Base-by-base conservation (phyloP, 2,888 invertebrate genomes). In the Dioctria linearis region DNA sequence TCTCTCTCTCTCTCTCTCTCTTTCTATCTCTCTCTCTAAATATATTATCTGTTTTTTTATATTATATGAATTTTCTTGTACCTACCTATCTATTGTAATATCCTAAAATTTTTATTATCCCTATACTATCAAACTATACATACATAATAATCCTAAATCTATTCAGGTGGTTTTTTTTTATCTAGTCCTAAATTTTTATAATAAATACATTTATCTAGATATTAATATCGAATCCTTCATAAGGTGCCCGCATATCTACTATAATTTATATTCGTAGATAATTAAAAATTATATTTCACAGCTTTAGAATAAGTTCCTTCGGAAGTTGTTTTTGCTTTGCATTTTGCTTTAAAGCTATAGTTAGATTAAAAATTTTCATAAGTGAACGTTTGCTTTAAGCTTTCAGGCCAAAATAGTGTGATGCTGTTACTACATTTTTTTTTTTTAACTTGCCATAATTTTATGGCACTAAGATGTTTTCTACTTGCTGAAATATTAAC, bases 281-380 rank as follows among this genome's bases (percentile, higher is more conserved):
- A 49, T 76, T 46, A 9, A 63, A 46, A 63, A 61, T 63, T 59
- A 73, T 40, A 42, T 73, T 73, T 73, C 73, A 73, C 73, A 73
- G 73, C 73, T 57, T 73, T 73, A 73, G 73, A 73, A 57, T 73
- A 73, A 73, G 73, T 73, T 73, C 73, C 59, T 73, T 73, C 57
- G 73, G 73, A 73, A 57, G 42, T 57, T 73, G n/a, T 73, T 67
- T 65, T 42, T 65, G 65, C 65, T 42, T 65, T 65, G 40, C 40
- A 65, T 42, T 40, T 49, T 51, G 73, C 73, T 73, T 73, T 73
- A 73, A 73, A 73, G 73, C 73, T 73, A 25, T 25, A 57, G 57
- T 73, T n/a, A 25, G 57, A 51, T 57, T 25, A 25, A 25, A 1
- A 25, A 25, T 25, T 57, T 73, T 73, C 73, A 73, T 73, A 73